These are phyloP conservation scores for Aix galericulata DNA, from an alignment of 2,113 vertebrate genomes.

Conservation along the genomic window DNA sequence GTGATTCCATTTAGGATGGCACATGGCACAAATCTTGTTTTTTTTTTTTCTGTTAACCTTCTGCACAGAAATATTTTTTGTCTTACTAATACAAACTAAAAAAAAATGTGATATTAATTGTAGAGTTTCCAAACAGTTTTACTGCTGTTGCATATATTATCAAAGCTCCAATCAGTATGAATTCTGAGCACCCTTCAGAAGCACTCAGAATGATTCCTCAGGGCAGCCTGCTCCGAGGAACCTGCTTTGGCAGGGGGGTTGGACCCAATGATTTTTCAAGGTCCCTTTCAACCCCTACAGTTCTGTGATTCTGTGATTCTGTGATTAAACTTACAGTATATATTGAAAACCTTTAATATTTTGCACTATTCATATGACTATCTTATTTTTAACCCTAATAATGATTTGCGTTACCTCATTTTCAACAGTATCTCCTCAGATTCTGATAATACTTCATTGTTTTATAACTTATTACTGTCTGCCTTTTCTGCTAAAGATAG, in stretches of 20 bases:
- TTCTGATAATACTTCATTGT: conserved; percentile 48
- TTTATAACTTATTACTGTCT: conserved; percentile 37
- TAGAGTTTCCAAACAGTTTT: not conserved
- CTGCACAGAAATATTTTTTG: not conserved
- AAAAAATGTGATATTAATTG: not conserved
- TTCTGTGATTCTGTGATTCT: too few relatives aligned
- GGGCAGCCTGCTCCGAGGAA: too few relatives aligned
- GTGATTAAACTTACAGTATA: not conserved
- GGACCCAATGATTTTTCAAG: too few relatives aligned
- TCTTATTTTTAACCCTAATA: conserved; percentile 44
- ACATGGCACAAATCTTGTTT: accelerated
- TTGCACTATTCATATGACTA: conserved; percentile 8
- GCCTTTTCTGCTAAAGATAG: conserved; percentile 37
- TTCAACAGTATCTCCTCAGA: conserved; percentile 16
- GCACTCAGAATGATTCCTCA: not conserved
- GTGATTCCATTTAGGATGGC: not conserved
- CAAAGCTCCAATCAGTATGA: not conserved
- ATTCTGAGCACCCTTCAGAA: not conserved
- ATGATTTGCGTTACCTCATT: conserved; percentile 38
- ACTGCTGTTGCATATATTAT: not conserved
- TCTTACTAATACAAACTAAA: not conserved
- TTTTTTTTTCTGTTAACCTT: not conserved
- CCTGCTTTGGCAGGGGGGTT: too few relatives aligned
- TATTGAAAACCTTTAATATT: not conserved
- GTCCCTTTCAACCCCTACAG: too few relatives aligned